Conservation (phyloP, 1,140 invertebrate genomes). For the Diachasma alloeum region DNA sequence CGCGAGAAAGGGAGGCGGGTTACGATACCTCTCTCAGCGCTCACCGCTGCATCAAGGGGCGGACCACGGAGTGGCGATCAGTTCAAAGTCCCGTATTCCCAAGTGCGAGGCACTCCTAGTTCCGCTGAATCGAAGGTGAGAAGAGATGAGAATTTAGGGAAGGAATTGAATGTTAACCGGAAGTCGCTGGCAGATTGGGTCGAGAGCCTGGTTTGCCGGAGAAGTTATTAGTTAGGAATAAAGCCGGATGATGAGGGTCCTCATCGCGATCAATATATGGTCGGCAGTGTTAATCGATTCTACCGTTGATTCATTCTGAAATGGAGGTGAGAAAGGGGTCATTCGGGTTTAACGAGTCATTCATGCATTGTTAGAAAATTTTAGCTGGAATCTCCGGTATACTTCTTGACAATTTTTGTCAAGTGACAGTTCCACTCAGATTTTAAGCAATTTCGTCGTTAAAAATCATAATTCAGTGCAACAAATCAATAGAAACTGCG, state of each 20-base stretch:
- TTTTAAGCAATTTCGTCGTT: too few species aligned
- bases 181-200: constrained; percentile 4
- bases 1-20: not conserved
- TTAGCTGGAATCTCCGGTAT: too few species aligned
- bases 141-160: not conserved
- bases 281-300: constrained; percentile 26
- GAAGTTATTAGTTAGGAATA: constrained; percentile 22
- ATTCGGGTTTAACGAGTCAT: not conserved
- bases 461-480: too few species aligned
- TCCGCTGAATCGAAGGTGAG: not conserved
- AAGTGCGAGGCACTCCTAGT: not conserved
- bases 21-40: not conserved
- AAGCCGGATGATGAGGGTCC: constrained; percentile 13
- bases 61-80: not conserved
- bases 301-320: not conserved
- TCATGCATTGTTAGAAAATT: not conserved
- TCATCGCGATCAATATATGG: constrained; percentile 14
- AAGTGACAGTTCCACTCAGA: too few species aligned
- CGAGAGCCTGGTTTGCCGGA: constrained; percentile 5
- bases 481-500: too few species aligned
- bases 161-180: not conserved
- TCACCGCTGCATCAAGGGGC: not conserved
- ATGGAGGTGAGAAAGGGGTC: not conserved
- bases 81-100: not conserved
- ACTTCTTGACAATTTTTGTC: too few species aligned